Percentiles rank a stretch among this genome's conserved stretches.
phyloP scores from a whole-genome alignment of 2,113 vertebrate species.

The Paedocypris sp. region DNA sequence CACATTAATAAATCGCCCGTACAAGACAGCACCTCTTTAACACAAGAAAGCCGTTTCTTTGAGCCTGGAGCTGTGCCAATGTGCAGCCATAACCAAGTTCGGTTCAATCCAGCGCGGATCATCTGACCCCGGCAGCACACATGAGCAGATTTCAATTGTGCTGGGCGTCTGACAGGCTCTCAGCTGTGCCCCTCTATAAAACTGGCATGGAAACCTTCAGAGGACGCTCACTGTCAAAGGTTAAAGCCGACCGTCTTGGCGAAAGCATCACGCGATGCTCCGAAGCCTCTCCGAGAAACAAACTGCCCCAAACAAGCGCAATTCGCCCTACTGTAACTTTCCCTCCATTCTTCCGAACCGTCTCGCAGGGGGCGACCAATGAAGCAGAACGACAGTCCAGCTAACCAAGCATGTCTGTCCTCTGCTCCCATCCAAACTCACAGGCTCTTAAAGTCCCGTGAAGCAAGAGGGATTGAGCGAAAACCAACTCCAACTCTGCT shows the following conservation, averaged over 20 bases:
- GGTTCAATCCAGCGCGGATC: not conserved
- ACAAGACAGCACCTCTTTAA: not conserved
- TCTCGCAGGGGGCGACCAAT: constrained; percentile 39
- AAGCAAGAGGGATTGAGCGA: constrained; percentile 12
- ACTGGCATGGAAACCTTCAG: not conserved
- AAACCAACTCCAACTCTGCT: constrained; percentile 20
- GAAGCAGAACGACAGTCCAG: constrained; percentile 47
- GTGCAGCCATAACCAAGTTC: not conserved
- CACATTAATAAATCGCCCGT: not conserved
- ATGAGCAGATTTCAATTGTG: not conserved
- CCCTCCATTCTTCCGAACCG: constrained; percentile 29
- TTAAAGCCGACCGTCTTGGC: not conserved
- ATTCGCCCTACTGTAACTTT: constrained; percentile 39
- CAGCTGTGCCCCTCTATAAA: not conserved
- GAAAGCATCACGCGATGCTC: not conserved
- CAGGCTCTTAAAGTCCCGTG: not conserved
- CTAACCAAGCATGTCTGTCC: constrained; percentile 46
- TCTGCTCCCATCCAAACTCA: constrained; percentile 20
- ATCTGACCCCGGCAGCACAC: not conserved
- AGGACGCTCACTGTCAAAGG: constrained; percentile 7
- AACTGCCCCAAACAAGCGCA: constrained; percentile 45
- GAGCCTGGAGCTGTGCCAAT: constrained; percentile 1
- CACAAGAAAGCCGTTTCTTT: not conserved
- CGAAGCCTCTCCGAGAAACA: constrained; percentile 42
- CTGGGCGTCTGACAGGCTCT: not conserved